Conservation (phyloP, 2,797 vertebrate genomes). For the Sphaeramia orbicularis region DNA sequence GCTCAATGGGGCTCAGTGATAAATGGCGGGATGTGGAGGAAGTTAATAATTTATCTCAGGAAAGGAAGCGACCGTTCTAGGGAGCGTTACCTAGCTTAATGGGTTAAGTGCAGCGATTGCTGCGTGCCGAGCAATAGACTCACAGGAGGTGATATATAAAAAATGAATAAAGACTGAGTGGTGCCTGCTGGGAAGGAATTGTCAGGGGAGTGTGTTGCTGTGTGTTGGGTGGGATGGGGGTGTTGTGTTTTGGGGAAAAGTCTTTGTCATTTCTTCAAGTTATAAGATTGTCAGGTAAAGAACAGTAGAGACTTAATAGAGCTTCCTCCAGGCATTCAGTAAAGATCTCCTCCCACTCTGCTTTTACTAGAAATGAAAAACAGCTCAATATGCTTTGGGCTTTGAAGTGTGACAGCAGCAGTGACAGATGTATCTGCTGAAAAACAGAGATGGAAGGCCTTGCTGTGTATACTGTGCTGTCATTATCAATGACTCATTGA, state of each 20-base stretch:
- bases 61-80: conserved; percentile 76
- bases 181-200: conserved; percentile 85
- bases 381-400: conserved; percentile 62
- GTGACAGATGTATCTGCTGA: conserved; percentile 62
- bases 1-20: conserved; percentile 78
- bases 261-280: conserved; percentile 66
- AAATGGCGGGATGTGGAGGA: conserved; percentile 78
- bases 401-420: conserved; percentile 72
- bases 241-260: conserved; percentile 54
- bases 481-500: conserved; percentile 64
- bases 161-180: conserved; percentile 95
- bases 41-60: conserved; percentile 86
- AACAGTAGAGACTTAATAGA: conserved; percentile 65
- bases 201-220: conserved; percentile 74
- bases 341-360: conserved; percentile 65
- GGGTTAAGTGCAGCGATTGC: conserved; percentile 93
- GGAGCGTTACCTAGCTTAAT: conserved; percentile 81
- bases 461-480: conserved; percentile 47
- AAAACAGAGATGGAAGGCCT: conserved; percentile 53
- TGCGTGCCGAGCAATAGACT: conserved; percentile 74
- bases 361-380: conserved; percentile 67
- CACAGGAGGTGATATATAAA: conserved; percentile 74
- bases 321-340: conserved; percentile 64
- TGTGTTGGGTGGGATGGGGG: conserved; percentile 25
- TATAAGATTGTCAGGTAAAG: conserved; percentile 68